Percentiles rank a stretch among this genome's conserved stretches.
Conservation (phyloP, 2,113 vertebrate genomes). For the Holacanthus passer region DNA sequence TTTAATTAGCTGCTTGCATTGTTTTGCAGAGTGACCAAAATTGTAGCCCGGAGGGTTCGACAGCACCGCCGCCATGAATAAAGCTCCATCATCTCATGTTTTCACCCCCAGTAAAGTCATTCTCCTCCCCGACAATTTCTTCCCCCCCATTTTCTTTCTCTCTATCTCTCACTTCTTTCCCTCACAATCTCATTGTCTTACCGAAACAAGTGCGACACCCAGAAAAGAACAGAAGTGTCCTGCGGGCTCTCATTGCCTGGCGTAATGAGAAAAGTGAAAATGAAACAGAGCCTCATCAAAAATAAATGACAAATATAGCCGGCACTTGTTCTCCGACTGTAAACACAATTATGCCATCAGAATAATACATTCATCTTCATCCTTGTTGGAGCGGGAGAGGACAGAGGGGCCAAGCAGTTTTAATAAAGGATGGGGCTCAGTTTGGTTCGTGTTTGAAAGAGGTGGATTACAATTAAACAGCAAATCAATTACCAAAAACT, state of each 20-base stretch:
- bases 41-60: conserved; percentile 14
- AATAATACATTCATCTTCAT: conserved; percentile 32
- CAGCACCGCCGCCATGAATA: conserved; percentile 18
- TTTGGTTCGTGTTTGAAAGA: conserved; percentile 18
- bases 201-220: conserved; percentile 24
- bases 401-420: conserved; percentile 22
- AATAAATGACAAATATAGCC: conserved; percentile 48
- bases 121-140: background rate
- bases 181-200: background rate
- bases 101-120: conserved; percentile 1
- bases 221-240: conserved; percentile 38
- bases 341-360: conserved; percentile 39
- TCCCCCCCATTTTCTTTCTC: background rate
- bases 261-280: conserved; percentile 60
- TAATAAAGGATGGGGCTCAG: background rate
- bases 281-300: conserved; percentile 41
- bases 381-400: conserved; percentile 10
- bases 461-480: background rate
- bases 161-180: background rate
- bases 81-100: conserved; percentile 21
- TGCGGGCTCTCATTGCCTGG: conserved; percentile 31
- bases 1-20: conserved; percentile 63
- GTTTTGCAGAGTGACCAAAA: conserved; percentile 53
- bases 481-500: background rate
- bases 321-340: conserved; percentile 34